These are phyloP conservation scores for Proisotoma minuta DNA, from an alignment of 2,888 invertebrate species.

Conservation along the genomic window DNA sequence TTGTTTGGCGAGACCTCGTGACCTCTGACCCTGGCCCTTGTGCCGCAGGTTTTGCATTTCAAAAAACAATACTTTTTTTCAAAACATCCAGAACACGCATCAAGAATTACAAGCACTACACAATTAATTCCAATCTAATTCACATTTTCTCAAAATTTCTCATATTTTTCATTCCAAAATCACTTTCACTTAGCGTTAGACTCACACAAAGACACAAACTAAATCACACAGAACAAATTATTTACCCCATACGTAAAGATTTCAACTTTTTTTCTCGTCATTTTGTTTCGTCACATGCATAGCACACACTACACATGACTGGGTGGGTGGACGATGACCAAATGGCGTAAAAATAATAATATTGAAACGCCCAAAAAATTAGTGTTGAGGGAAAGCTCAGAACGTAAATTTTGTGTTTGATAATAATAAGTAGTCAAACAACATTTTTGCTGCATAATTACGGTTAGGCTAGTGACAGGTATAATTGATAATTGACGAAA, in stretches of 20 bases:
- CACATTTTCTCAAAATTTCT: not conserved
- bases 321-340: constrained; percentile 13
- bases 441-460: too few relatives aligned
- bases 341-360: too few relatives aligned
- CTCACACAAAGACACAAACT: too few relatives aligned
- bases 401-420: too few relatives aligned
- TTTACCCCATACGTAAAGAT: too few relatives aligned
- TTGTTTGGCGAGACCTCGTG: constrained; percentile 26
- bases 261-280: not conserved
- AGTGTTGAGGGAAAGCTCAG: too few relatives aligned
- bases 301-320: constrained; percentile 5
- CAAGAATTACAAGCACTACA: constrained; percentile 40
- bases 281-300: not conserved
- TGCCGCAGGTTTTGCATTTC: constrained; percentile 48
- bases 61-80: constrained; percentile 46
- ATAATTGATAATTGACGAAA: not conserved
- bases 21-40: constrained; percentile 39
- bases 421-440: too few relatives aligned
- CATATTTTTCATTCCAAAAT: not conserved
- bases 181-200: too few relatives aligned
- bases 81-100: constrained; percentile 44
- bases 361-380: too few relatives aligned
- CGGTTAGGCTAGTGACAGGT: not conserved
- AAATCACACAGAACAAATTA: constrained; percentile 1
- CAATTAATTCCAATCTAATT: constrained; percentile 2